Evolutionary conservation across 2,797 vertebrate species (phyloP).

Genomic region (Bradypodion ventrale): DNA sequence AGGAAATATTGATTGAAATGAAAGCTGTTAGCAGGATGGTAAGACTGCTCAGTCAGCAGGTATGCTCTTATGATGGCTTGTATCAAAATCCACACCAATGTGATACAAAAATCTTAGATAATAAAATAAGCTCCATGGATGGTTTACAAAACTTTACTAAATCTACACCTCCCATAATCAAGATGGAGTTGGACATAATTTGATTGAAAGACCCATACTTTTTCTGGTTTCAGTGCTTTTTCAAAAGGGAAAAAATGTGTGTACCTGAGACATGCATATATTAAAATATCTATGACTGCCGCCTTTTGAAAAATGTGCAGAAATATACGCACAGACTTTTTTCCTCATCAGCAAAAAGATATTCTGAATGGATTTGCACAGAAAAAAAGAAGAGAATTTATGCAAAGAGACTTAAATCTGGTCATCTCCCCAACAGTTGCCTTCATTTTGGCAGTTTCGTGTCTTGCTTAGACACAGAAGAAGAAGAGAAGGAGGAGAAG

Average conservation of each 20-base stretch:
- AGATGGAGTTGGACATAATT: not conserved
- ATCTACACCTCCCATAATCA: not conserved
- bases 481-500: no score
- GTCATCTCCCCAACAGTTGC: not conserved
- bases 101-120: not conserved
- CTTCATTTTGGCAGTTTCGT: not conserved
- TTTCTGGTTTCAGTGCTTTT: not conserved
- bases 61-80: not conserved
- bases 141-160: not conserved
- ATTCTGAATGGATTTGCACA: not conserved
- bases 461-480: no score
- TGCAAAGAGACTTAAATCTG: not conserved
- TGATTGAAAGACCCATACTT: not conserved
- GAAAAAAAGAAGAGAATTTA: not conserved
- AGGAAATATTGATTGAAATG: slow-evolving; percentile 48
- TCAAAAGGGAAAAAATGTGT: not conserved
- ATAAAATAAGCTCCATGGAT: not conserved
- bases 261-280: not conserved
- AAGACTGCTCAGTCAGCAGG: slow-evolving; percentile 1
- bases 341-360: not conserved
- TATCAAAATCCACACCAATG: slow-evolving; percentile 4
- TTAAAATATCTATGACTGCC: not conserved
- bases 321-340: not conserved
- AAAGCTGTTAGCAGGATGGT: not conserved
- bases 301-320: not conserved